Evolutionary conservation across 2,797 vertebrate species (phyloP), one percentile per base, ranked within the genome.

Genomic region (Sternarchorhynchus goeldii): DNA sequence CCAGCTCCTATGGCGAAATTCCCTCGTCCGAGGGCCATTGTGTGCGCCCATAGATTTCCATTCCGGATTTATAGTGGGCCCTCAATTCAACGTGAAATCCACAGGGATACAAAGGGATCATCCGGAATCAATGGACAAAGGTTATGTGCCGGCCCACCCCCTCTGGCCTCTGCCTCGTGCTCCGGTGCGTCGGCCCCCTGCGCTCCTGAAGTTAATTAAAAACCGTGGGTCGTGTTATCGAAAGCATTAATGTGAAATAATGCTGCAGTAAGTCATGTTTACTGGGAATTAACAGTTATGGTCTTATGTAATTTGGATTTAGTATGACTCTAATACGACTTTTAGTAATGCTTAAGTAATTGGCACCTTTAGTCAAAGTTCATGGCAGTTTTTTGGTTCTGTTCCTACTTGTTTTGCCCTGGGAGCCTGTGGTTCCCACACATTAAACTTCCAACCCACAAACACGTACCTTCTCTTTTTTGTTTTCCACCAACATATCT

Each of bases 41-140:
- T 83, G 66, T 83, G 81, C 71, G 65, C 80, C 82, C 78, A 76
- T 84, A 86, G 81, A 87, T 87, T 85, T 80, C 80, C 82, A 82
- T 85, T 83, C 80, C 56, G 73, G 74, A 78, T 82, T 82, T 84
- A 86, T 81, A 81, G 74, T 41, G 53, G 82, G 81, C 82, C 65
- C 85, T 82, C 79, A 86, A 88, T 88, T 87, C 82, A 81, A 84
- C 81, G 74, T 70, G 75, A 86, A 86, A 88, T 89, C 89, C 81
- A 36, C 65, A 70, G 83, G 87, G 82, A 85, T 84, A 80, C 63
- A 81, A 79, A 70, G 68, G 88, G 88, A 91, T 91, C 85, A 86
- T 84, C 83, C 88, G 85, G 88, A 91, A 92, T 92, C 88, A 89
- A 82, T 91, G 85, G 81, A 89, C 86, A 90, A 90, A 89, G 89